Conservation (phyloP, 2,113 vertebrate genomes). For the Prietella phreatophila region DNA sequence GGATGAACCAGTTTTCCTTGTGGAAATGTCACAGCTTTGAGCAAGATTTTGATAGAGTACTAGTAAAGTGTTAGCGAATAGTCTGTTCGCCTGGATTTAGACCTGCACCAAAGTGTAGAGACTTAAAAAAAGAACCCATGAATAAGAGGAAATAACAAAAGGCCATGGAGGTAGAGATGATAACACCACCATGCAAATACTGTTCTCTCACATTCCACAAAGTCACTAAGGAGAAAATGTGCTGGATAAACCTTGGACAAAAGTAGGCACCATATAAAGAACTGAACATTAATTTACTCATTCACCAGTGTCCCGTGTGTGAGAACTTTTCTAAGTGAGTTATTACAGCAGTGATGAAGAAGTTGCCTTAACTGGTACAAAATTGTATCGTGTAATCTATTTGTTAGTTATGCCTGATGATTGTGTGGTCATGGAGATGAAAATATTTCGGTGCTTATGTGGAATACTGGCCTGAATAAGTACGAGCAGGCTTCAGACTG, state of each 20-base stretch:
- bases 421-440: background rate
- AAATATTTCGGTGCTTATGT: background rate
- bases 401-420: background rate
- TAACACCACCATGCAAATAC: background rate
- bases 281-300: background rate
- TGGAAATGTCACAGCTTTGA: background rate
- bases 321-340: background rate
- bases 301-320: background rate
- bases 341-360: background rate
- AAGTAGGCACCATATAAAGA: background rate
- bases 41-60: background rate
- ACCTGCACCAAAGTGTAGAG: background rate
- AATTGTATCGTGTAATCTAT: background rate
- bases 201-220: constrained; percentile 22
- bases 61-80: background rate
- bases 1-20: background rate
- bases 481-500: background rate
- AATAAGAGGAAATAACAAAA: background rate
- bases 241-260: background rate
- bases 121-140: background rate
- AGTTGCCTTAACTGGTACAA: background rate
- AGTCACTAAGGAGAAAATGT: background rate
- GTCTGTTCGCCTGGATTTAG: background rate
- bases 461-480: background rate
- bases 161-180: background rate